Percentiles rank a stretch among this genome's conserved stretches.
Evolutionary conservation across 2,797 vertebrate genomes (phyloP).

Genomic region (Moxostoma hubbsi): DNA sequence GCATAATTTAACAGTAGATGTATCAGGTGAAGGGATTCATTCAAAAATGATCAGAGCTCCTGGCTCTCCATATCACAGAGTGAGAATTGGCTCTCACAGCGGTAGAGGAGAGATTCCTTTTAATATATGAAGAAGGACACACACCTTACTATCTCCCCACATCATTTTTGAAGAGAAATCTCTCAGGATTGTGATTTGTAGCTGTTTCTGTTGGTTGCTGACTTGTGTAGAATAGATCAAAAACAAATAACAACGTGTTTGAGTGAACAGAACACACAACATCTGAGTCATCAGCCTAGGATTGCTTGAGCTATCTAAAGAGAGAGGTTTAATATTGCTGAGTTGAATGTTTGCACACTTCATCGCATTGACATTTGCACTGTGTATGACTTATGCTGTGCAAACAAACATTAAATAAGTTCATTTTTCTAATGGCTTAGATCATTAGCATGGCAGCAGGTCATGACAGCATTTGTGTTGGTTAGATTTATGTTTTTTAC

Average conservation of each 20-base stretch:
- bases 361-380: constrained; percentile 17
- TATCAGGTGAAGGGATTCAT: constrained; percentile 51
- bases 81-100: neutral
- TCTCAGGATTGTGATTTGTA: constrained; percentile 14
- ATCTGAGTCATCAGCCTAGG: constrained; percentile 20
- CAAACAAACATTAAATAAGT: neutral
- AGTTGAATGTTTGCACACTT: constrained; percentile 18
- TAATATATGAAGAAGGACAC: constrained; percentile 49
- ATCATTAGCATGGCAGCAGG: neutral
- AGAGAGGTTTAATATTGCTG: constrained; percentile 20
- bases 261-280: constrained; percentile 3
- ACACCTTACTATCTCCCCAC: constrained; percentile 33
- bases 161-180: neutral
- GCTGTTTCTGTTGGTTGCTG: constrained; percentile 26
- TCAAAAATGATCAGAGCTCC: constrained; percentile 64
- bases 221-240: constrained; percentile 41
- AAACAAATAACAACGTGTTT: constrained; percentile 34
- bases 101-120: constrained; percentile 40
- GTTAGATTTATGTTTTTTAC: neutral
- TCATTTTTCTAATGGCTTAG: no score
- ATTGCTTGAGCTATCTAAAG: constrained; percentile 8
- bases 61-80: constrained; percentile 10
- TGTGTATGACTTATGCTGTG: neutral
- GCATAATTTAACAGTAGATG: constrained; percentile 53
- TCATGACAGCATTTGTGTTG: neutral